These are phyloP conservation scores for Shinisaurus crocodilurus DNA, from an alignment of 2,113 vertebrate genomes.

Conservation along the genomic window DNA sequence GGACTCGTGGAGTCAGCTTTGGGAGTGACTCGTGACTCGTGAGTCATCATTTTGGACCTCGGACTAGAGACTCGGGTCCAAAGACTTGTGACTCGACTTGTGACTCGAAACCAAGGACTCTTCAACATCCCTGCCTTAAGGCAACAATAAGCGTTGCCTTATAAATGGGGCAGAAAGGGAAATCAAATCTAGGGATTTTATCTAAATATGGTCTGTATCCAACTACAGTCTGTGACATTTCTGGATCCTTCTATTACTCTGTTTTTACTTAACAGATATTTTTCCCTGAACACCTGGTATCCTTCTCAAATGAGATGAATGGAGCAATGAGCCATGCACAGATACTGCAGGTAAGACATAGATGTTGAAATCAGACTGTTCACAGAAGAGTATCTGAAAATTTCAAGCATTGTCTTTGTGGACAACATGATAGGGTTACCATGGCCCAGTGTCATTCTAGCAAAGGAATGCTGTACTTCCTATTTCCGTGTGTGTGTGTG, in stretches of 20 bases:
- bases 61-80: no score
- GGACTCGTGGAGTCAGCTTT: no score
- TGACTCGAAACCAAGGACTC: no score
- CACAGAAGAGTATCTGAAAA: not conserved
- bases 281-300: constrained; percentile 97
- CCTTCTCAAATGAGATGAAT: constrained; percentile 87
- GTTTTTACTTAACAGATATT: constrained; percentile 84
- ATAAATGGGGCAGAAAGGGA: not conserved
- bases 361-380: constrained; percentile 29
- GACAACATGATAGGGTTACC: constrained; percentile 18
- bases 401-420: not conserved
- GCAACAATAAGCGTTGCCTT: no score
- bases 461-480: not conserved
- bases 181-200: not conserved
- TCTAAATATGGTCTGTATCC: not conserved
- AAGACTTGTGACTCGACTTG: no score
- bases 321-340: constrained; percentile 85
- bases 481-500: not conserved
- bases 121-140: no score
- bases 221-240: not conserved
- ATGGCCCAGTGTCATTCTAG: not conserved
- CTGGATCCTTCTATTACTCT: constrained; percentile 39
- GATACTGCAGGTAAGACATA: constrained; percentile 88
- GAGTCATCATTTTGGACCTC: no score
- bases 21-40: no score